Percentiles rank a stretch among this genome's conserved stretches.
phyloP scores from a whole-genome alignment of 2,113 vertebrate genomes.

The Eleginops maclovinus region DNA sequence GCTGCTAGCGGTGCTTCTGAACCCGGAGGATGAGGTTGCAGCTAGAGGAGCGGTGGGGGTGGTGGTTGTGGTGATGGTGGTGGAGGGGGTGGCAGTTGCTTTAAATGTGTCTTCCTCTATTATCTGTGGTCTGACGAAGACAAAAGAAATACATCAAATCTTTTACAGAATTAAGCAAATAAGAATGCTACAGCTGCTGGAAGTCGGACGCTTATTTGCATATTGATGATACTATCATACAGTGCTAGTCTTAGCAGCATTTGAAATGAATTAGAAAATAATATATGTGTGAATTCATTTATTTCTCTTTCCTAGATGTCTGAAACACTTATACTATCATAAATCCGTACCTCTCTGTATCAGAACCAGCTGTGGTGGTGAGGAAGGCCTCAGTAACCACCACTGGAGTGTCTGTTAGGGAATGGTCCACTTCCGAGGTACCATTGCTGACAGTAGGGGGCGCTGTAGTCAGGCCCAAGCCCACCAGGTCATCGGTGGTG shows the following conservation, averaged over 20 bases:
- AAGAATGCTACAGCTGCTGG: no score
- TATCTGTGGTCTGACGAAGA: slow-evolving; percentile 48
- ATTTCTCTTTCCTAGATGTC: no score
- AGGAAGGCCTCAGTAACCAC: slow-evolving; percentile 44
- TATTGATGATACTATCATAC: no score
- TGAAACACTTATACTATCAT: background rate
- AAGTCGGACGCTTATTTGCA: no score
- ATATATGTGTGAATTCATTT: no score
- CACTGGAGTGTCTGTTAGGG: slow-evolving; percentile 38
- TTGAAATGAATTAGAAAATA: no score
- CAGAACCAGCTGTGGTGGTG: slow-evolving; percentile 50
- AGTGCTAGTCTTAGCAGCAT: no score
- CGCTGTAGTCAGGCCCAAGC: slow-evolving; percentile 62
- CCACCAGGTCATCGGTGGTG: slow-evolving; percentile 50
- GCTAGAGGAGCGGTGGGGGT: slow-evolving; percentile 1
- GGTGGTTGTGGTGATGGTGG: slow-evolving; percentile 9
- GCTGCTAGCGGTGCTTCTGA: slow-evolving; percentile 35
- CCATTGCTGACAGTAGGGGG: slow-evolving; percentile 51
- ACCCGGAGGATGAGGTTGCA: slow-evolving; percentile 44
- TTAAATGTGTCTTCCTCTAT: slow-evolving; percentile 64
- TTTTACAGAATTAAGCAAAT: background rate
- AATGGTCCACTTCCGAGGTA: slow-evolving; percentile 47
- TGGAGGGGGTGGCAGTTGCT: slow-evolving; percentile 25
- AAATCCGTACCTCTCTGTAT: slow-evolving; percentile 66
- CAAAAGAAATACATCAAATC: background rate